Evolutionary conservation across 2,888 invertebrate species (phyloP), one percentile per base, ranked within the genome.

Genomic region (Syrista parreyssii): DNA sequence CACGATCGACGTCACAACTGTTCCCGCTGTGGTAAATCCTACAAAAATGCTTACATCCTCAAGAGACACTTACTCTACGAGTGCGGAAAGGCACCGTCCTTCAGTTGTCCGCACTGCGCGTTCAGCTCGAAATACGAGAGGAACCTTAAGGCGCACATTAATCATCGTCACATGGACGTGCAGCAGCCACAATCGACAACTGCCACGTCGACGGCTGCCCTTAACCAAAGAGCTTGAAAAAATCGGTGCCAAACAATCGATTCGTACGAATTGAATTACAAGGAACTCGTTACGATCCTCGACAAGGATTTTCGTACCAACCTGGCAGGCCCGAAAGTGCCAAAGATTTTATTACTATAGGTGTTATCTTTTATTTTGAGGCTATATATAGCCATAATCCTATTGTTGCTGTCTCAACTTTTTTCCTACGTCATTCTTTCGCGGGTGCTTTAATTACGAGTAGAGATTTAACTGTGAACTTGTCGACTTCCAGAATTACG

Each of bases 11-110:
- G 91, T 12, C 91, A 91, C 82, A 89, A 92, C 80, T 94, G 94
- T 86, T 91, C 91, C 74, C 92, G 93, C 30, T 94, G 94, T 85
- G 93, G 93, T 82, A 94, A 94, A 91, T 93, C 93, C 82, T 94
- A 94, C 89, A 92, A 94, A 85, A 93, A 94, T 80, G 94, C 94
- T 83, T 93, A 94, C 72, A 94, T 94, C 82, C 89, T 95, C 78
- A 93, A 94, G 84, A 91, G 94, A 23, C 94, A 94, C 82, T 89
- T 93, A 88, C 91, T 90, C 0, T 92, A 92, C 85, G 93, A 93
- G 82, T 93, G 93, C 83, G 92, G 92, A 35, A 92, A 92, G 80
- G 91, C 91, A 3, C 92, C 92, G 4, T 90, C 91, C 3, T 92
- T 92, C 82, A 90, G 88, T 73, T 92, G 92, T 79, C 89, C 91